Base-by-base conservation (phyloP, 2,797 vertebrate genomes). In the Siniperca obscura region DNA sequence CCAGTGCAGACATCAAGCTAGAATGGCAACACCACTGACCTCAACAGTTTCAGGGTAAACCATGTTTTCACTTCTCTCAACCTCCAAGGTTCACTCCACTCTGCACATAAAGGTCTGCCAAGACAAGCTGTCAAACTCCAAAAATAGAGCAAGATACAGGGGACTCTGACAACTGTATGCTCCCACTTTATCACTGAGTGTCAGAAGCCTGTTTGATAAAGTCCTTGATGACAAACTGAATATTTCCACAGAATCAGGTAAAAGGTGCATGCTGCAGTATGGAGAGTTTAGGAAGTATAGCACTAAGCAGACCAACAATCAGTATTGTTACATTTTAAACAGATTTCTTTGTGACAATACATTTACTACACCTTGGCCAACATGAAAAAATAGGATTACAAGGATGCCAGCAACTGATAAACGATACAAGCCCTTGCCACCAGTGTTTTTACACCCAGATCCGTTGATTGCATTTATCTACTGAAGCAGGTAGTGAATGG, bases 71-170 rank as follows among this genome's bases (percentile, higher is more conserved):
- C 80, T 71, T 78, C 36, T 78, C 66, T 16, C 70, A 91, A 86
- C 76, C 71, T 84, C 76, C 82, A 91, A 92, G 89, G 92, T 93
- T 89, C 91, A 93, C 55, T 72, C 56, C 67, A 82, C 84, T 86
- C 19, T 27, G 78, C 62, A 72, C 75, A 89, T 55, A 75, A 74
- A 78, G 70, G 67, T 82, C 85, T 83, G 87, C 85, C 89, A 89
- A 79, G 61, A 82, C 70, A 93, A 73, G 86, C 87, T 74, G 85
- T 61, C 70, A 80, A 83, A 81, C 22, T 93, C 93, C 91, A 83
- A 94, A 95, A 95, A 94, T 95, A 95, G 90, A 92, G 64, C 76
- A 79, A 48, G 34, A 74, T 72, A 57, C 80, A 27, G 59, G 42
- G 86, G 79, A 88, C 84, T 83, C 85, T 74, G 80, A 89, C 78